Base-by-base conservation (phyloP, 2,888 invertebrate species). In the Lucinisca nassula region DNA sequence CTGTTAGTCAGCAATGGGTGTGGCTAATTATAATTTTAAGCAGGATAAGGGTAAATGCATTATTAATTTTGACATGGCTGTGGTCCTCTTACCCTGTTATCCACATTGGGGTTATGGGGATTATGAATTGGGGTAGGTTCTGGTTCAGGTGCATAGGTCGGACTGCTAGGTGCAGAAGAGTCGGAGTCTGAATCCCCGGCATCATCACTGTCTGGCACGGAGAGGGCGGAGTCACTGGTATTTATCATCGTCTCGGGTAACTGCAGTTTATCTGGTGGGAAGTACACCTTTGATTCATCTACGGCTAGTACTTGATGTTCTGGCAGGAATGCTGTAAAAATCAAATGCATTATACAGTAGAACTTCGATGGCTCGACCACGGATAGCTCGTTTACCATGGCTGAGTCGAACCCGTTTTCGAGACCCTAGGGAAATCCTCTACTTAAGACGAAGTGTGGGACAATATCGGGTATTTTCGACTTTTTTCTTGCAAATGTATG, bases 231-330 rank as follows among this genome's bases (percentile, higher is more conserved):
- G 92, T 96, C 96, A 82, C 95, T 95, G 87, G 94, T 95, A n/a
- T 94, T 93, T 51, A 95, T 90, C 27, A 93, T 93, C 8, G 93
- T 93, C 61, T 97, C 98, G 0, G 98, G 99, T 94, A 98, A 98
- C 96, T 98, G 98, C 38, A 99, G 97, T 10, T 98, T 97, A 72
- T 98, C 98, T 0, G 99, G 99, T 0, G 99, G 99, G 95, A 98
- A 98, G 97, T 99, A 99, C 17, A 99, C 93, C 79, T 94, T 93
- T 21, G 95, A 91, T 85, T 95, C 95, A 80, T 96, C 96, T 55
- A 95, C 96, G 14, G 95, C 94, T 84, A 95, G 82, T 17, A 95
- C 92, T 88, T 95, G 96, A 84, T 95, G 95, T 88, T 95, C 95
- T 30, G 94, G 94, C 21, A 92, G 77, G 89, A 94, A 93, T 38